phyloP scores from a whole-genome alignment of 2,888 invertebrate genomes.

The Tachina lurida region DNA sequence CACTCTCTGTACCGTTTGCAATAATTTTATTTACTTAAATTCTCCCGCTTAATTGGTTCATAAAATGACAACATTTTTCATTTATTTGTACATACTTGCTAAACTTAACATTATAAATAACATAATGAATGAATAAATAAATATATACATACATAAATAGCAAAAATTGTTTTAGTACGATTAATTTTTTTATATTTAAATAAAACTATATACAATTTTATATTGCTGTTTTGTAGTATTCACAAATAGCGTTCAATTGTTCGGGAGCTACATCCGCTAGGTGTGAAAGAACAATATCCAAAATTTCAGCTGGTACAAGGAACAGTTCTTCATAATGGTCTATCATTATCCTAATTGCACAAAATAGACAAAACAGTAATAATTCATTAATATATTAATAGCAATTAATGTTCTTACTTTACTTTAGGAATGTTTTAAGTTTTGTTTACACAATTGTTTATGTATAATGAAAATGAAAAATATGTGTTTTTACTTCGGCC shows the following conservation, averaged over 20 bases:
- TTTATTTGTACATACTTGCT: too few relatives aligned
- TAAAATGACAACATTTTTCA: too few relatives aligned
- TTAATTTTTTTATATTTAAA: background rate
- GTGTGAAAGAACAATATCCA: constrained; percentile 93
- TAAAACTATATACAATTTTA: background rate
- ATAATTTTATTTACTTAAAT: too few relatives aligned
- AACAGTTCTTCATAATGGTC: constrained; percentile 89
- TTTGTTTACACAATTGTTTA: too few relatives aligned
- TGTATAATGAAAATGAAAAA: too few relatives aligned
- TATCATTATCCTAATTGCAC: constrained; percentile 85
- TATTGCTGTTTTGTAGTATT: constrained; percentile 71
- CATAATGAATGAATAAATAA: too few relatives aligned
- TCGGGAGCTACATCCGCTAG: constrained; percentile 93
- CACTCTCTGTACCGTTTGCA: too few relatives aligned
- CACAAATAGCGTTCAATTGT: constrained; percentile 87
- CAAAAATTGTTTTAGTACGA: background rate
- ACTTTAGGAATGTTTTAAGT: background rate
- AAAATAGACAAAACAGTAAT: background rate
- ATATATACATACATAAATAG: background rate
- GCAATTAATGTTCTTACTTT: background rate
- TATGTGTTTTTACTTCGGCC: too few relatives aligned
- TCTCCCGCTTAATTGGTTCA: too few relatives aligned
- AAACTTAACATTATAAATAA: too few relatives aligned
- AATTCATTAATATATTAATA: background rate
- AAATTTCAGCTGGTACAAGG: constrained; percentile 89